These are phyloP conservation scores for Hesperia comma DNA, from an alignment of 2,888 invertebrate species.

Conservation along the genomic window DNA sequence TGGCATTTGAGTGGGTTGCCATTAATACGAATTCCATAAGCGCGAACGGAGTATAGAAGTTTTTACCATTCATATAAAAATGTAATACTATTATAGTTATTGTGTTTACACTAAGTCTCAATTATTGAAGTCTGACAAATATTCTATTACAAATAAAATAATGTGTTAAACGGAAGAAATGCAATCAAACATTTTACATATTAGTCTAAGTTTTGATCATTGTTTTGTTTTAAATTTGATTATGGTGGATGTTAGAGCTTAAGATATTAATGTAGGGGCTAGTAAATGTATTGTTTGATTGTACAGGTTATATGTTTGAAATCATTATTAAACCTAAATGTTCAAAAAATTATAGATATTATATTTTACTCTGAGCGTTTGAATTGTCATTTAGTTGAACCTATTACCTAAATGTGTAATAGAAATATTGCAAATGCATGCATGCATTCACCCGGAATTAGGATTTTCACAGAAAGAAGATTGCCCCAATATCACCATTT, in stretches of 20 bases:
- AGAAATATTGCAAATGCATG: too few relatives aligned
- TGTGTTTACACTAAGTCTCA: background rate
- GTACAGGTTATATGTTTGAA: background rate
- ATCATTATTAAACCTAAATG: background rate
- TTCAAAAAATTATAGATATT: background rate
- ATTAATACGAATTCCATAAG: too few relatives aligned
- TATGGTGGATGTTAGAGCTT: constrained; percentile 1
- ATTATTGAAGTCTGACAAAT: background rate
- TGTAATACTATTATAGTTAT: background rate
- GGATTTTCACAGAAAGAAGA: too few relatives aligned
- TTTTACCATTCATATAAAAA: too few relatives aligned
- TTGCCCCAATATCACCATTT: too few relatives aligned
- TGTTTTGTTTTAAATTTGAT: constrained; percentile 2
- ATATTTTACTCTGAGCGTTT: background rate
- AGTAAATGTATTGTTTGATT: background rate
- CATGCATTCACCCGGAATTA: too few relatives aligned
- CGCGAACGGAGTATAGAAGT: too few relatives aligned
- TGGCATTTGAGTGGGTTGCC: too few relatives aligned
- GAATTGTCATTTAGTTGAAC: background rate
- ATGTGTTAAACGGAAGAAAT: background rate
- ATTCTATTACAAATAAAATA: background rate
- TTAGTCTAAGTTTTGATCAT: background rate
- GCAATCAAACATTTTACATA: background rate
- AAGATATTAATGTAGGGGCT: background rate
- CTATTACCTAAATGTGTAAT: background rate